phyloP scores from a whole-genome alignment of 2,113 vertebrate species.

The Solea senegalensis region DNA sequence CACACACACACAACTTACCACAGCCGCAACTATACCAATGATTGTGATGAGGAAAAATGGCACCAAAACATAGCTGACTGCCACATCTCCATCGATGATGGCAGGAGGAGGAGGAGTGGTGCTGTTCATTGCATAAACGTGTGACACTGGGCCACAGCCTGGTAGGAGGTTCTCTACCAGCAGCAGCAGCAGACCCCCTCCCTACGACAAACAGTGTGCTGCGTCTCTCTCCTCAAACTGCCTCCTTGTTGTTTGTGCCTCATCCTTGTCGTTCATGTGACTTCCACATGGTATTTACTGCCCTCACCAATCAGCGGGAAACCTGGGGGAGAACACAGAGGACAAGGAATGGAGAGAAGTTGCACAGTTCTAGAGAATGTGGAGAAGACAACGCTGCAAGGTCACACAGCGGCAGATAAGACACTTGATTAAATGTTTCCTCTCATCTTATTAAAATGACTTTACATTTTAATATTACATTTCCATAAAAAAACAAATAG shows the following conservation, averaged over 20 bases:
- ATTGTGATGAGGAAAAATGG: slow-evolving; percentile 91
- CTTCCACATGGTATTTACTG: slow-evolving; percentile 76
- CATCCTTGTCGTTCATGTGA: slow-evolving; percentile 82
- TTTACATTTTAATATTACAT: no score
- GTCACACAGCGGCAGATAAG: no score
- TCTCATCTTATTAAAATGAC: no score
- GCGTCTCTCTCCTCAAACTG: slow-evolving; percentile 51
- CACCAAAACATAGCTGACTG: slow-evolving; percentile 88
- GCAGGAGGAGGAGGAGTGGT: slow-evolving; percentile 83
- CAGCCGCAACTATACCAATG: slow-evolving; percentile 86
- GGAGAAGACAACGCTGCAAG: neutral
- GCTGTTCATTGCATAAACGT: slow-evolving; percentile 81
- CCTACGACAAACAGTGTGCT: slow-evolving; percentile 21
- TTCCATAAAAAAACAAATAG: no score
- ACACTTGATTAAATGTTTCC: no score
- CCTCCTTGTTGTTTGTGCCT: slow-evolving; percentile 65
- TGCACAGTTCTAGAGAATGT: neutral
- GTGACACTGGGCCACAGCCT: neutral
- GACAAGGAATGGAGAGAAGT: slow-evolving; percentile 16
- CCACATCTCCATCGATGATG: slow-evolving; percentile 77
- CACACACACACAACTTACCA: slow-evolving; percentile 82
- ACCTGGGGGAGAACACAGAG: slow-evolving; percentile 31
- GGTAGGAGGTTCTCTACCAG: neutral
- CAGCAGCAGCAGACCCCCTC: slow-evolving; percentile 30
- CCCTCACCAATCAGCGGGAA: slow-evolving; percentile 63